Conservation (phyloP, 2,888 invertebrate genomes). For the Dasysyrphus albostriatus region DNA sequence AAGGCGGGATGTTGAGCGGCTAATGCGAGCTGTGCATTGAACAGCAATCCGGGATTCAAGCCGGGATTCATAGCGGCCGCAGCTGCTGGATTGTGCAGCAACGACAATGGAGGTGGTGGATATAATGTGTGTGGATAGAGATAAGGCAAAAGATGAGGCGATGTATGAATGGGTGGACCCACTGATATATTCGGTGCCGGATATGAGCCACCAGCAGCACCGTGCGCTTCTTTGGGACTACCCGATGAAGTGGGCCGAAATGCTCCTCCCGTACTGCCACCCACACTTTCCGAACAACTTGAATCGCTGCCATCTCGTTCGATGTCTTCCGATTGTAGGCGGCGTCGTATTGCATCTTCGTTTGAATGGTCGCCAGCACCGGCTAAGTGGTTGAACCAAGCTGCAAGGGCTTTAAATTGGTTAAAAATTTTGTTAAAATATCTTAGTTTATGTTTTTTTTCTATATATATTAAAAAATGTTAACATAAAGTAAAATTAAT, state of each 20-base stretch:
- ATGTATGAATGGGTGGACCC: slow-evolving; percentile 96
- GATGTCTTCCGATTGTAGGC: slow-evolving; percentile 87
- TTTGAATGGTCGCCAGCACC: slow-evolving; percentile 85
- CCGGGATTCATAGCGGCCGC: slow-evolving; percentile 85
- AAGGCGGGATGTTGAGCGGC: slow-evolving; percentile 94
- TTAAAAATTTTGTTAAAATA: slow-evolving; percentile 77
- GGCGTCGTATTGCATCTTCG: slow-evolving; percentile 83
- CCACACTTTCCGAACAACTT: slow-evolving; percentile 88
- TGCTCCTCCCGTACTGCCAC: slow-evolving; percentile 84
- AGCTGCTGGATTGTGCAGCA: slow-evolving; percentile 86
- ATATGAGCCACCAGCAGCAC: slow-evolving; percentile 85
- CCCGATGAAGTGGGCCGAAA: slow-evolving; percentile 84
- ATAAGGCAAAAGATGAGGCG: slow-evolving; percentile 94
- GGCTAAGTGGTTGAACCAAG: slow-evolving; percentile 87
- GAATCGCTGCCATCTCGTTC: slow-evolving; percentile 89
- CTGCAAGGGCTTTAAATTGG: slow-evolving; percentile 84
- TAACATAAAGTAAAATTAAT: too few relatives aligned
- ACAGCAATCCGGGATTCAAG: slow-evolving; percentile 92
- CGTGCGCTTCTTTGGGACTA: slow-evolving; percentile 85
- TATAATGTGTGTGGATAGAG: slow-evolving; percentile 96
- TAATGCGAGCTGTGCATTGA: slow-evolving; percentile 94
- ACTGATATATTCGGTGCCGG: slow-evolving; percentile 97
- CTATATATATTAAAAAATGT: too few relatives aligned
- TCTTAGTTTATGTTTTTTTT: slow-evolving; percentile 4
- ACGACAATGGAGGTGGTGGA: slow-evolving; percentile 89